Base-by-base conservation (phyloP, 1,140 invertebrate species). In the Drosophila suzukii region DNA sequence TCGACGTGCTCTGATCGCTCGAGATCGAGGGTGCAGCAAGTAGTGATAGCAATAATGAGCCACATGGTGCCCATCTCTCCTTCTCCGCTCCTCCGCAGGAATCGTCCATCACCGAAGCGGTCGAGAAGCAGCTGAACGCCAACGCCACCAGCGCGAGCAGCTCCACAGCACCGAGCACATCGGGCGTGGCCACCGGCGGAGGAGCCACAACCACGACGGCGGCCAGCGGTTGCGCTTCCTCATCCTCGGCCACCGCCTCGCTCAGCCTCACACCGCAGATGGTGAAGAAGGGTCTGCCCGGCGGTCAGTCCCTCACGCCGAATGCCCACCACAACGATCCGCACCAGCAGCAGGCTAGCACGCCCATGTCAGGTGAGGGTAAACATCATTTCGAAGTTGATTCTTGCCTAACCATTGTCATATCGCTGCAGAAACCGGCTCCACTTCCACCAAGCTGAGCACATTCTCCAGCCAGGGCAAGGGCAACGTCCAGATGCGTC, bases 61-160 rank as follows among this genome's bases (percentile, higher is more conserved):
- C 81, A 91, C 90, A 83, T 88, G 90, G 84, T 89, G 78, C 83
- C 90, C 90, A 90, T 91, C 83, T 91, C 91, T 88, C 89, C 89
- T 91, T 92, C 91, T 91, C 91, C 90, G 90, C 84, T 91, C 90
- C 90, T 91, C 90, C 90, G 81, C 89, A 92, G 91, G 91, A 93
- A 92, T 93, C 92, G 84, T 93, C 91, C 59, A 92, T 92, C 53
- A 92, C 90, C 70, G 60, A 93, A 96, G 97, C 97, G 93, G 97
- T 98, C 55, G 96, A 97, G 93, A 97, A 97, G 91, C 96, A 97
- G 92, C 93, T 97, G 51, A 97, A 93, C 94, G 95, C 84, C 93
- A 94, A 86, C 58, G 82, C 84, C 53, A 60, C 79, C 50, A 63
- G 63, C 36, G 53, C 39, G 36, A 71, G 67, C 65, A 57, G 41